phyloP scores from a whole-genome alignment of 2,113 vertebrate species.

The Malaclemys terrapin region DNA sequence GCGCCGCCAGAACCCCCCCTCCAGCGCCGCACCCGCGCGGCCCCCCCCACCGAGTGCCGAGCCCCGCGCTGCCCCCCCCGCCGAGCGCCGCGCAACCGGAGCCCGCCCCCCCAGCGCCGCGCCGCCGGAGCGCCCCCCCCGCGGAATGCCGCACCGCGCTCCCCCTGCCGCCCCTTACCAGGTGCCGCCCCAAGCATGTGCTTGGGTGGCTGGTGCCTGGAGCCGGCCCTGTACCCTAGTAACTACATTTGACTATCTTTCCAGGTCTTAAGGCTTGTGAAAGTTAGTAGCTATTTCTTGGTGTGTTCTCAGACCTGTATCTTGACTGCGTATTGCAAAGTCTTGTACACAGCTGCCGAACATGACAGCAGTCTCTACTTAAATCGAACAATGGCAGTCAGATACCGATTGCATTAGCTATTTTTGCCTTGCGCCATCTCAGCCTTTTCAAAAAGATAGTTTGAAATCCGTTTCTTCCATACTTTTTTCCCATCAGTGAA shows the following conservation, averaged over 20 bases:
- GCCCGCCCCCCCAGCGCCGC: no score
- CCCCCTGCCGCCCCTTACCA: no score
- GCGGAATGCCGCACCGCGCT: no score
- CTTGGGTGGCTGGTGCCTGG: no score
- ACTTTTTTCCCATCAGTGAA: constrained; percentile 71
- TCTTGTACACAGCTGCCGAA: constrained; percentile 39
- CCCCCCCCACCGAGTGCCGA: no score
- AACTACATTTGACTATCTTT: constrained; percentile 65
- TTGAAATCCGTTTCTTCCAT: constrained; percentile 70
- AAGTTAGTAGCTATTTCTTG: constrained; percentile 55
- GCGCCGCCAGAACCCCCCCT: no score
- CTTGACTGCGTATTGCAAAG: constrained; percentile 64
- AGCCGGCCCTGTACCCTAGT: not conserved
- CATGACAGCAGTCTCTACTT: constrained; percentile 63
- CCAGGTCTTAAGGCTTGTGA: constrained; percentile 53
- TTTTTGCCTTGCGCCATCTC: constrained; percentile 68
- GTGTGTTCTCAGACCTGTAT: constrained; percentile 70
- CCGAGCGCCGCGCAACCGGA: no score
- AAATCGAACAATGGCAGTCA: constrained; percentile 68
- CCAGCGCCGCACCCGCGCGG: no score
- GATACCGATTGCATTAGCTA: constrained; percentile 63
- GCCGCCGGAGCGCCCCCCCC: no score
- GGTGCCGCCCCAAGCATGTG: no score
- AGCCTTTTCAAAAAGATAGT: constrained; percentile 67
- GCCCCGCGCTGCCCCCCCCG: no score